phyloP scores from a whole-genome alignment of 2,888 invertebrate genomes.

The Theretra japonica region DNA sequence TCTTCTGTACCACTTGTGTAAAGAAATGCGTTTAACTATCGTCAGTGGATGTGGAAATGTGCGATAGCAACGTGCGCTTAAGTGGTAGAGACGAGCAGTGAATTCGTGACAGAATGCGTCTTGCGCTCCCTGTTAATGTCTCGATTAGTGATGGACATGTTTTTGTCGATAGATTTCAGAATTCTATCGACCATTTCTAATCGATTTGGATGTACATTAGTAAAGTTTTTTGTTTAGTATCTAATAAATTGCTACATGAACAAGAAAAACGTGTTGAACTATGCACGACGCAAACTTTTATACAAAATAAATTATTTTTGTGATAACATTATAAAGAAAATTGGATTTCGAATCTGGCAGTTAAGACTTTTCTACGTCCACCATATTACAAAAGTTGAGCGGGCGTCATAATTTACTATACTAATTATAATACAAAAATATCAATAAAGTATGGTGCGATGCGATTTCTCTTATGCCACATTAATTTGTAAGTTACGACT shows the following conservation, averaged over 20 bases:
- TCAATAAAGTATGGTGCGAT: too few relatives aligned
- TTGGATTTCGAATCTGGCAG: too few relatives aligned
- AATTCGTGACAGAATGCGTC: slow-evolving; percentile 74
- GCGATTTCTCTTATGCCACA: too few relatives aligned
- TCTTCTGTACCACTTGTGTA: neutral
- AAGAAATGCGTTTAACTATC: slow-evolving; percentile 11
- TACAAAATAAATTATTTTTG: neutral
- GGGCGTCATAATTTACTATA: too few relatives aligned
- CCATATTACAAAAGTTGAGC: too few relatives aligned
- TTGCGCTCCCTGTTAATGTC: slow-evolving; percentile 49
- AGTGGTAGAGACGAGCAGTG: slow-evolving; percentile 34
- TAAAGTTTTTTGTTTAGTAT: neutral
- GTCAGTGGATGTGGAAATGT: slow-evolving; percentile 20
- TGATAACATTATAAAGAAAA: neutral
- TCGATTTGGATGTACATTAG: neutral
- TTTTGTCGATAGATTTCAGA: slow-evolving; percentile 32
- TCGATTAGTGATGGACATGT: slow-evolving; percentile 46
- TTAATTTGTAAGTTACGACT: too few relatives aligned
- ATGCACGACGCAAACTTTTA: too few relatives aligned
- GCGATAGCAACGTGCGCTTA: slow-evolving; percentile 26
- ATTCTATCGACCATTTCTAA: neutral
- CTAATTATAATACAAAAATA: too few relatives aligned
- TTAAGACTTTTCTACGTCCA: too few relatives aligned
- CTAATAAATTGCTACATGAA: neutral
- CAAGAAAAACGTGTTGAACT: too few relatives aligned